Evolutionary conservation across 1,140 invertebrate species (phyloP).

Genomic region (Macrocentrus cingulum): DNA sequence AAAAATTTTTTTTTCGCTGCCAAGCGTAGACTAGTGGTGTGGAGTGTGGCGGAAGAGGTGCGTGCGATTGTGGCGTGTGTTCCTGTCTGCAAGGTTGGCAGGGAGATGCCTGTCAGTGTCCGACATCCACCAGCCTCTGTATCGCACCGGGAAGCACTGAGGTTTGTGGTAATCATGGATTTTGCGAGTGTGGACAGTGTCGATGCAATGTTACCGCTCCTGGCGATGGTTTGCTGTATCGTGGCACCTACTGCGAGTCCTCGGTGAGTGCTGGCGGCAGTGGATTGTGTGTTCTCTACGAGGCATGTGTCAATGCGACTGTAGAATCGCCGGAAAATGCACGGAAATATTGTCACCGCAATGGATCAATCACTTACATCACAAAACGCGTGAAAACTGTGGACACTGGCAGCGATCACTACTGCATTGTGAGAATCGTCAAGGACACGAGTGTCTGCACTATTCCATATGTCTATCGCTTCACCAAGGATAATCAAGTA

Average conservation of each 20-base stretch:
- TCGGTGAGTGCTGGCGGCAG: constrained; percentile 35
- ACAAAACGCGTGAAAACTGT: constrained; percentile 29
- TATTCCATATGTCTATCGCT: constrained; percentile 38
- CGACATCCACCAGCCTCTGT: constrained; percentile 32
- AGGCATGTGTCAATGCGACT: constrained; percentile 38
- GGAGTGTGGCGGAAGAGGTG: constrained; percentile 37
- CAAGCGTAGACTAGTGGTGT: constrained; percentile 35
- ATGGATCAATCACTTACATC: constrained; percentile 26
- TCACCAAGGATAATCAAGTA: constrained; percentile 33
- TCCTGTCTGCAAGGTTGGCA: constrained; percentile 38
- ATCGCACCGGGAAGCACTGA: constrained; percentile 39
- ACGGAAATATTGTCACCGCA: constrained; percentile 31
- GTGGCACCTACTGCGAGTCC: constrained; percentile 41
- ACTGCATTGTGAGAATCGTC: constrained; percentile 34
- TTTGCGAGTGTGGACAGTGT: constrained; percentile 43
- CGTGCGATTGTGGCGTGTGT: constrained; percentile 37
- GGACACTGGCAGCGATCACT: constrained; percentile 34
- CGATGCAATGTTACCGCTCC: constrained; percentile 36
- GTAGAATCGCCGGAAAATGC: constrained; percentile 30
- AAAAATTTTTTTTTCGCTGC: neutral
- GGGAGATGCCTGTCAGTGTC: constrained; percentile 39
- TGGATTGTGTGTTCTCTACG: constrained; percentile 36
- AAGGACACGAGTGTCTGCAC: constrained; percentile 28
- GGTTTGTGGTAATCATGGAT: constrained; percentile 39
- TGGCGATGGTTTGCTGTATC: constrained; percentile 34